Conservation (phyloP, 2,113 vertebrate genomes). For the Seriola dumerili region DNA sequence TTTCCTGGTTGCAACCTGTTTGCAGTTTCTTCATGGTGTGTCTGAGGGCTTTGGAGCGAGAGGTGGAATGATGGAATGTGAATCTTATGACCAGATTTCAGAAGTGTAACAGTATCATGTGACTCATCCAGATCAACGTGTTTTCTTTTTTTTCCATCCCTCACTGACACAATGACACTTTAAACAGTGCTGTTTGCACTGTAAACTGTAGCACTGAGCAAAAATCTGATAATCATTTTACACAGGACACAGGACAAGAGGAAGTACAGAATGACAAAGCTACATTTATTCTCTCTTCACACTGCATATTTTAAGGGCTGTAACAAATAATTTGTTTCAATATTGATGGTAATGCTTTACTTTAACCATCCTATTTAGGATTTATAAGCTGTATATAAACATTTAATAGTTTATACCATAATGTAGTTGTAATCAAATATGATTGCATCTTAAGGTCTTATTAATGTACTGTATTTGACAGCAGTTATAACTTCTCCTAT, state of each 20-base stretch:
- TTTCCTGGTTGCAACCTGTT: slow-evolving; percentile 22
- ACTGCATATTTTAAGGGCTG: background rate
- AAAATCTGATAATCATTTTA: background rate
- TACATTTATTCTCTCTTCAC: background rate
- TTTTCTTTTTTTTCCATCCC: background rate
- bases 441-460: too few relatives aligned
- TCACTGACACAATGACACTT: slow-evolving; percentile 5
- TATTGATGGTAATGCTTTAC: background rate
- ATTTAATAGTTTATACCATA: background rate
- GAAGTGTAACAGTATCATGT: slow-evolving; percentile 67
- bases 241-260: background rate
- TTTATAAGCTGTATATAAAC: background rate
- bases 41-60: background rate
- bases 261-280: slow-evolving; percentile 35
- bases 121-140: slow-evolving; percentile 47
- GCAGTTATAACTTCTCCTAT: too few relatives aligned
- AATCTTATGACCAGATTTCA: slow-evolving; percentile 74
- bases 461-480: too few relatives aligned
- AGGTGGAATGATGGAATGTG: slow-evolving; percentile 50
- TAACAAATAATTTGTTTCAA: background rate
- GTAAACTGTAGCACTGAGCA: background rate
- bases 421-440: background rate
- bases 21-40: background rate
- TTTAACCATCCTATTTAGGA: fast-evolving
- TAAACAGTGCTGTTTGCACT: background rate